These are phyloP conservation scores for Euproctis similis DNA, from an alignment of 2,888 invertebrate species.

Conservation along the genomic window DNA sequence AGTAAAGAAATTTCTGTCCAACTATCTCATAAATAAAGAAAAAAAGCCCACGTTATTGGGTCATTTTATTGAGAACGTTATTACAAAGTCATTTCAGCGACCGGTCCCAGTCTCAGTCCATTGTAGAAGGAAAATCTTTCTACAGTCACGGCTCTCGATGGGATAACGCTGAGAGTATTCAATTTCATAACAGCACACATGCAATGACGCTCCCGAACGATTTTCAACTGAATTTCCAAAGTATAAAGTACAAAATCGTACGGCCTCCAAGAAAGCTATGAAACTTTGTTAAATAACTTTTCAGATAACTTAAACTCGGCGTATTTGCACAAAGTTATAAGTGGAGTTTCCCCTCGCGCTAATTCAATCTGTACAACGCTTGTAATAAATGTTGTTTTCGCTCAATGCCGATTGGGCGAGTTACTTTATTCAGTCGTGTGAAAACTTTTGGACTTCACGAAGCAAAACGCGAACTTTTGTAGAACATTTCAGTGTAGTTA, in stretches of 20 bases:
- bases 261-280: conserved; percentile 67
- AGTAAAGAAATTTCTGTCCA: conserved; percentile 27
- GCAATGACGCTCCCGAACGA: conserved; percentile 39
- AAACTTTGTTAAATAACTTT: conserved; percentile 77
- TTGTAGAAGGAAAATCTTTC: conserved; percentile 75
- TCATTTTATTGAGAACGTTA: conserved; percentile 65
- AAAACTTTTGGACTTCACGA: conserved; percentile 74
- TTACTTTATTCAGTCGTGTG: conserved; percentile 57
- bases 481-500: conserved; percentile 77
- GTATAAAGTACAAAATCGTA: conserved; percentile 56
- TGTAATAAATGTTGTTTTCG: conserved; percentile 75
- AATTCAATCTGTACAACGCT: conserved; percentile 72
- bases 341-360: conserved; percentile 64
- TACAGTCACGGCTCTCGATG: conserved; percentile 76
- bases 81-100: conserved; percentile 71
- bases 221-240: conserved; percentile 54
- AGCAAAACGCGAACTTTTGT: conserved; percentile 77
- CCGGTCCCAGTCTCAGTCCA: conserved; percentile 66
- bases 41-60: conserved; percentile 57
- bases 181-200: conserved; percentile 46
- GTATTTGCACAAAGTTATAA: conserved; percentile 73
- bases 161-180: conserved; percentile 61
- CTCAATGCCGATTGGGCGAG: conserved; percentile 66
- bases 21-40: conserved; percentile 56
- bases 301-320: conserved; percentile 75